Conservation (phyloP, 2,888 invertebrate species). For the Syrphus vitripennis region DNA sequence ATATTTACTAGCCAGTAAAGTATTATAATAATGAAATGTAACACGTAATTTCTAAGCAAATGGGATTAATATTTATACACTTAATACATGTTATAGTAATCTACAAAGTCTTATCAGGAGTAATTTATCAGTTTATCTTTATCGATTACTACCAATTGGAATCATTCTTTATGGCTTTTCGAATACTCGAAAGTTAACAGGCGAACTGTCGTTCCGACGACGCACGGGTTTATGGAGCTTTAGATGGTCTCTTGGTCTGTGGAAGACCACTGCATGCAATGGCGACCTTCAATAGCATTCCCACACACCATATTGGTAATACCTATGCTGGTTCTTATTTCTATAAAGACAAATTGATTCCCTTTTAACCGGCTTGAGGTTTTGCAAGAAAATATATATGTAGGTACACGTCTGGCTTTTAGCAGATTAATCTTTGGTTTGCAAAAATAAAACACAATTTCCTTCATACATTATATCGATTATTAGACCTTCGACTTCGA, state of each 20-base stretch:
- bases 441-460: not conserved
- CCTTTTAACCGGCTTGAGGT: not conserved
- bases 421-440: constrained; percentile 7
- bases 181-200: not conserved
- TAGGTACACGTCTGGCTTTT: constrained; percentile 1
- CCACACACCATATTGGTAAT: too few species aligned
- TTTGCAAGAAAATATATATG: not conserved
- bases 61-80: constrained; percentile 47
- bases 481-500: not conserved
- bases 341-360: constrained; percentile 28
- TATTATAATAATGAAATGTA: constrained; percentile 27
- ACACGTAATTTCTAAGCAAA: not conserved
- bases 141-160: constrained; percentile 49
- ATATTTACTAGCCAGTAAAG: not conserved
- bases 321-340: not conserved
- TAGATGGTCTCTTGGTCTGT: not conserved
- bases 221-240: too few species aligned
- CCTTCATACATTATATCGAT: too few species aligned
- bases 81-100: constrained; percentile 14
- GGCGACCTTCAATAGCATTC: too few species aligned
- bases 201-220: too few species aligned
- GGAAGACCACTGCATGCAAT: not conserved
- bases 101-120: constrained; percentile 27
- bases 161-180: constrained; percentile 42
- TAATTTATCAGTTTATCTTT: constrained; percentile 61